Base-by-base conservation (phyloP, 2,888 invertebrate genomes). In the Graphium colonna region DNA sequence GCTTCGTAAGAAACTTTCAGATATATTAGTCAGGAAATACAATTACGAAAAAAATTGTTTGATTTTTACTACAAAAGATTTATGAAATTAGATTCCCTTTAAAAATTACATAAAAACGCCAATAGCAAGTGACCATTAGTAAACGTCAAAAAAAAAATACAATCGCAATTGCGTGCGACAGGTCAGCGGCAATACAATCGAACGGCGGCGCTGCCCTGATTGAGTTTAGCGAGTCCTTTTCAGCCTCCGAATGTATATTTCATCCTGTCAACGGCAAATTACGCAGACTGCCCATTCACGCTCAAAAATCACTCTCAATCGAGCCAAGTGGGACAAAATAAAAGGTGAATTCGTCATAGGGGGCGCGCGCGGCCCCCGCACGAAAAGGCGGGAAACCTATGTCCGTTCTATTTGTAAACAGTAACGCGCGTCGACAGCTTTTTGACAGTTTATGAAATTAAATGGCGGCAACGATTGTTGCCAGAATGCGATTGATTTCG, bases 221-320 rank as follows among this genome's bases (percentile, higher is more conserved):
- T 84, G 83, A 84, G 79, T 86, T 85, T 80, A 73, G 75, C 68
- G 77, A 71, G 75, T 78, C 82, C 81, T 85, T 86, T 84, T 84
- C 73, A 77, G 84, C 86, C 83, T 83, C 86, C 77, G 3, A 83
- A 82, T 82, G 82, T 74, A 71, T 77, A 82, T 84, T 85, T 85
- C 79, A 70, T 73, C 73, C 83, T 86, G 88, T 84, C 87, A 80
- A 76, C 77, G 71, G 78, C 82, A 87, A 86, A 87, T 88, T 86
- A 86, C 82, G 68, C 73, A 67, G 78, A 81, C 82, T 82, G 79
- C 80, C 84, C 85, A 84, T 86, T 87, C 85, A 82, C 82, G 84
- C 82, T 85, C 83, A 82, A 87, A 88, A 89, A 88, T 87, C 81
- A 83, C 81, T 82, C 80, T 75, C 86, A 82, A 88, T 87, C 82